Evolutionary conservation across 2,113 vertebrate genomes (phyloP).

Genomic region (Pelvicachromis taeniatus): DNA sequence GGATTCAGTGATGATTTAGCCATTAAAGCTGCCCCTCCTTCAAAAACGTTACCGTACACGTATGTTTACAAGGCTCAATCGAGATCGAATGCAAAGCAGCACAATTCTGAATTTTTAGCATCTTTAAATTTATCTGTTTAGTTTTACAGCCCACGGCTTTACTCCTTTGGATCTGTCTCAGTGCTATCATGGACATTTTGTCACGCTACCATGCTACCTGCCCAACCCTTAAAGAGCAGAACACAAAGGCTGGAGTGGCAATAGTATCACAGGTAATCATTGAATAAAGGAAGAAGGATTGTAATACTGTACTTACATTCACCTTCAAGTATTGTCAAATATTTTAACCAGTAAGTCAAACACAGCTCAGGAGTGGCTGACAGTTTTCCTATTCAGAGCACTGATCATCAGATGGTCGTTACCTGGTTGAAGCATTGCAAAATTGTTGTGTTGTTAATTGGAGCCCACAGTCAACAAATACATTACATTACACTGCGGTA

Average conservation of each 20-base stretch:
- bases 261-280: neutral
- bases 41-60: neutral
- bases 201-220: no score
- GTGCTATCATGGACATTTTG: neutral
- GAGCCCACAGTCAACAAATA: neutral
- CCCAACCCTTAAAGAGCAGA: neutral
- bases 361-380: neutral
- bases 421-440: neutral
- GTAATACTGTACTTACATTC: neutral
- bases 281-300: neutral
- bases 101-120: neutral
- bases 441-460: neutral
- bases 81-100: neutral
- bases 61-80: neutral
- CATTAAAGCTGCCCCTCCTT: neutral
- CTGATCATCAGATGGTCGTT: neutral
- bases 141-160: neutral
- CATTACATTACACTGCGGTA: neutral
- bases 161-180: neutral
- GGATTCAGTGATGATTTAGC: neutral
- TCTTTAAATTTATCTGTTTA: neutral
- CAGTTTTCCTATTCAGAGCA: neutral
- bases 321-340: neutral
- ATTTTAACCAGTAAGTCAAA: neutral
- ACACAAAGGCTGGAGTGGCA: neutral